Base-by-base conservation (phyloP, 2,113 vertebrate species). In the Calidris pygmaea region DNA sequence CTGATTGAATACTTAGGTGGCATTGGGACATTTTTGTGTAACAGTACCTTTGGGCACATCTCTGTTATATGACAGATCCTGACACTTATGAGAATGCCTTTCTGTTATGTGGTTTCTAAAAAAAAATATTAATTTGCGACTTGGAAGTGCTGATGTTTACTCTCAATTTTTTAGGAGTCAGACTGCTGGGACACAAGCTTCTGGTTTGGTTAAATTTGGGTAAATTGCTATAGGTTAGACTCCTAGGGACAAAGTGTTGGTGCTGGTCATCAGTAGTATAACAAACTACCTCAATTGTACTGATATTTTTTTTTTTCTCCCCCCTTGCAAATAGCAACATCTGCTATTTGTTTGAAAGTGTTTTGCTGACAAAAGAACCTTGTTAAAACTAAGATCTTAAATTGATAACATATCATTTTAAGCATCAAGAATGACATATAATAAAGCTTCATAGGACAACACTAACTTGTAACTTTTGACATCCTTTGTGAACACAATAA, bases 211-310 rank as follows among this genome's bases (percentile, higher is more conserved):
- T 87, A 43, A 58, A 53, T 60, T 67, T n/a, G 4, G 6, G 23
- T 45, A 41, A 86, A 43, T 76, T 1, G 1, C 32, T 7, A 7
- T 29, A 47, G 21, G 5, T 62, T 32, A 43, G 9, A 62, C 18
- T 65, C 11, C 9, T 32, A 21, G 52, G 37, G 58, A 39, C 8
- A 26, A 11, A 10, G 7, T 19, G 30, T 79, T 12, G 29, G 16
- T 43, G 22, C 8, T 48, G 35, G 24, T 73, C n/a, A 62, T 62
- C 23, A 56, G 26, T 56, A 58, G 35, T 14, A 2, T 68, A 55
- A 32, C 4, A 66, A 66, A 10, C 0, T 0, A 13, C 52, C 17
- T 75, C 26, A 82, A 1, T 9, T 90, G 29, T 55, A 39, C 65
- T 20, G 12, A 2, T 7, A 21, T 34, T 35, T 41, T n/a, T 32